phyloP scores from a whole-genome alignment of 2,888 invertebrate species.

The Candidula unifasciata region DNA sequence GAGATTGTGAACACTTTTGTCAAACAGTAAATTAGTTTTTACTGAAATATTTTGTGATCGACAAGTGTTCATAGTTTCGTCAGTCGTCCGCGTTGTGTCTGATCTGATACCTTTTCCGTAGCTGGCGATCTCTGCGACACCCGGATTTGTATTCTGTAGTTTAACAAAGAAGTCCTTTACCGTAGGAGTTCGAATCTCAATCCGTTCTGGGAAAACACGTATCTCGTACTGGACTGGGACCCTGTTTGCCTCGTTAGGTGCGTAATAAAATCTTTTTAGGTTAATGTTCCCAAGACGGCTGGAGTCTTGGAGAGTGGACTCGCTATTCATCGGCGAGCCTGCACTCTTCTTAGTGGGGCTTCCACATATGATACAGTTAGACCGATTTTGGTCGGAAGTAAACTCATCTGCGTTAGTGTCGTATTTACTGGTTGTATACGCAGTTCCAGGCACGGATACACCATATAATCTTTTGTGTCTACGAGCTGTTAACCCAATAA shows the following conservation, averaged over 20 bases:
- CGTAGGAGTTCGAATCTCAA: slow-evolving; percentile 32
- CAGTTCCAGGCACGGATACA: too few species aligned
- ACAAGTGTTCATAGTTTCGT: too few species aligned
- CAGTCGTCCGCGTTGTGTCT: too few species aligned
- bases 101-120: background rate
- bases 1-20: background rate
- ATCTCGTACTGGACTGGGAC: slow-evolving; percentile 1
- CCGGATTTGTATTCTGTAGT: background rate
- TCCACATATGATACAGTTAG: too few species aligned
- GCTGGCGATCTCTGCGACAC: background rate
- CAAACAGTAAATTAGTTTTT: too few species aligned
- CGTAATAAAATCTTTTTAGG: background rate
- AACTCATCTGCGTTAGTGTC: background rate
- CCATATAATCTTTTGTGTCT: slow-evolving; percentile 28
- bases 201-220: slow-evolving; percentile 18
- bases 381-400: background rate
- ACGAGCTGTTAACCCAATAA: slow-evolving; percentile 36
- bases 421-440: background rate
- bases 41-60: too few species aligned
- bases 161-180: slow-evolving; percentile 26
- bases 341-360: background rate
- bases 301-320: background rate
- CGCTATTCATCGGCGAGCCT: background rate
- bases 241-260: background rate
- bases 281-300: background rate